Base-by-base conservation (phyloP, 2,113 vertebrate species). In the Rynchops niger region DNA sequence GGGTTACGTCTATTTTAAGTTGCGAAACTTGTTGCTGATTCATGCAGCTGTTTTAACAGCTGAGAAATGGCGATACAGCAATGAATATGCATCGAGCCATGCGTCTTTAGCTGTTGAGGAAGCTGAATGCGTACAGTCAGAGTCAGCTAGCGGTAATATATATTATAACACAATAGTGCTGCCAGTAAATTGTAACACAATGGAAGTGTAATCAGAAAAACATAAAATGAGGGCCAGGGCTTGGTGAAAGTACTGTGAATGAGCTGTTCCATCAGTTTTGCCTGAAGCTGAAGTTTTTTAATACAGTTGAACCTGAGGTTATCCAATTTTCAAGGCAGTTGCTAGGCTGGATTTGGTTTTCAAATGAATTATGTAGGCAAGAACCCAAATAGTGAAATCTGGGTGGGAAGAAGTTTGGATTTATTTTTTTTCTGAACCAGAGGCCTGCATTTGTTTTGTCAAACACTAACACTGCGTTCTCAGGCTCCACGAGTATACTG, bases 301-400 rank as follows among this genome's bases (percentile, higher is more conserved):
- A 92, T 94, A 45, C 86, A 77, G 73, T 86, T 97, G 88, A 95
- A 95, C 83, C 70, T 52, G 88, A 91, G 96, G 94, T 97, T 79
- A 85, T 73, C 87, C 73, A 80, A 92, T 97, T 97, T 96, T 85
- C 86, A 49, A 87, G 86, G 29, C 77, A 89, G 86, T 91, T 89
- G 72, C 77, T 49, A 1, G 9, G 52, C 70, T 84, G 65, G 80
- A 36, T 78, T 89, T 71, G 73, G 59, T 81, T 96, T 93, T 90
- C 79, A 81, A 62, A 81, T 74, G 67, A 83, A 74, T 95, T 93
- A 78, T 71, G 62, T 47, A 77, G 67, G 74, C 74, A 92, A 26
- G 86, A 82, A 94, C 71, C 67, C 86, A 81, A 50, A 76, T 38
- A 86, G 63, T 40, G 59, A 82, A 93, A 80, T 86, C 69, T 17